Evolutionary conservation across 2,888 invertebrate genomes (phyloP).

Genomic region (Diogma glabrata): DNA sequence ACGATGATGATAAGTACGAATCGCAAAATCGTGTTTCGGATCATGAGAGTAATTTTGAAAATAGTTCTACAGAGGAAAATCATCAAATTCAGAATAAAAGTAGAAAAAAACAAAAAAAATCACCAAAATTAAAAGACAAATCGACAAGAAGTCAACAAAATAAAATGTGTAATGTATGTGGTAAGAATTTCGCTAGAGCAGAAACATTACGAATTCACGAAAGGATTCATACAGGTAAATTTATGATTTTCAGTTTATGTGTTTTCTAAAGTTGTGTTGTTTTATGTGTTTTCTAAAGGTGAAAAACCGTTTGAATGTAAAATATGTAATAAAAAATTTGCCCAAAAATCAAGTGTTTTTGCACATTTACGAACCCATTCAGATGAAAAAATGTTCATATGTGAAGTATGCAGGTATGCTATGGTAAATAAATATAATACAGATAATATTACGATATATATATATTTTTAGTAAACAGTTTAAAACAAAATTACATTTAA

Average conservation of each 20-base stretch:
- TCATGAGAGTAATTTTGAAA: not conserved
- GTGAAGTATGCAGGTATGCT: not conserved
- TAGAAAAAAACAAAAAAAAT: not conserved
- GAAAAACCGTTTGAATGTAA: slow-evolving; percentile 8
- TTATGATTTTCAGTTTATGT: too few relatives aligned
- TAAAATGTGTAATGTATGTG: slow-evolving; percentile 4
- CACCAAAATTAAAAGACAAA: too few relatives aligned
- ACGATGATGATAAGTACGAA: too few relatives aligned
- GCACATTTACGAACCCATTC: slow-evolving; percentile 1
- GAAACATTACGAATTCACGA: not conserved
- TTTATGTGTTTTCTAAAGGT: too few relatives aligned
- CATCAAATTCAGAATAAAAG: not conserved
- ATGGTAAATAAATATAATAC: too few relatives aligned
- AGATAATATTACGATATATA: too few relatives aligned
- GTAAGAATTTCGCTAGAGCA: not conserved
- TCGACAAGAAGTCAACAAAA: slow-evolving; percentile 1
- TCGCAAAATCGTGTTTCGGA: not conserved
- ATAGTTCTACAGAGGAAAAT: not conserved
- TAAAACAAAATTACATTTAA: slow-evolving; percentile 1
- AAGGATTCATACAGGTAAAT: not conserved
- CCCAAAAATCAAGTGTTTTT: not conserved
- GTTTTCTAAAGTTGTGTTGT: too few relatives aligned
- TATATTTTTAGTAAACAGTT: too few relatives aligned
- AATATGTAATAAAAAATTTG: slow-evolving; percentile 7
- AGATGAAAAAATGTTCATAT: not conserved